Conservation (phyloP, 37 sponge, comb jelly and placozoan species). For the Bolinopsis microptera region DNA sequence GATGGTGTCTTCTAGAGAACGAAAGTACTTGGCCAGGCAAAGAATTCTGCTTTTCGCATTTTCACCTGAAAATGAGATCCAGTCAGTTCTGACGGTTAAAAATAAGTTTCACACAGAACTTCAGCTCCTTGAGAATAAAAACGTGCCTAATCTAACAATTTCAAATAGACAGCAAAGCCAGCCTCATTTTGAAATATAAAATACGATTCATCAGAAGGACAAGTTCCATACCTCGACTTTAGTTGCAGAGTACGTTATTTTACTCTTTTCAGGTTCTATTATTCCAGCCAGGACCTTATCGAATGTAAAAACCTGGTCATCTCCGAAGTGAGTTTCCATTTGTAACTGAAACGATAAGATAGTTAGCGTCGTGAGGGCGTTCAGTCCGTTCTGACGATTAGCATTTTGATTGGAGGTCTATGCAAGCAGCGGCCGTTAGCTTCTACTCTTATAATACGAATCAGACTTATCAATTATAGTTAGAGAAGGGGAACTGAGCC, state of each 20-base stretch:
- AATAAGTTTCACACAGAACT: too few relatives aligned
- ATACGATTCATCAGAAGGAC: too few relatives aligned
- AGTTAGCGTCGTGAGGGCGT: background rate
- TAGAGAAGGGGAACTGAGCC: too few relatives aligned
- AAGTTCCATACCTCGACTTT: slow-evolving; percentile 74
- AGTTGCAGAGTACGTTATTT: slow-evolving; percentile 73
- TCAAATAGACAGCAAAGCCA: too few relatives aligned
- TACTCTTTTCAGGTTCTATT: slow-evolving; percentile 74
- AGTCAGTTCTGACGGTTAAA: too few relatives aligned
- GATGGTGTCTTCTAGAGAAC: background rate
- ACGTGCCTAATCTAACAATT: too few relatives aligned
- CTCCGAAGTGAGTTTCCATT: background rate
- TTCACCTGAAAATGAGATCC: background rate
- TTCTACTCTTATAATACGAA: too few relatives aligned
- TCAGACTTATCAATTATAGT: too few relatives aligned
- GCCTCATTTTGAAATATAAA: too few relatives aligned
- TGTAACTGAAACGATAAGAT: background rate
- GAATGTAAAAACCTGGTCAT: slow-evolving; percentile 13
- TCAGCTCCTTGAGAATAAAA: too few relatives aligned
- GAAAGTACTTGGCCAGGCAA: slow-evolving; percentile 20
- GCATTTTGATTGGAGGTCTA: background rate
- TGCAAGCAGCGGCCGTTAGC: too few relatives aligned
- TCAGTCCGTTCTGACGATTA: background rate
- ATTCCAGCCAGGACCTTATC: slow-evolving; percentile 64
- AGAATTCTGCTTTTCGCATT: slow-evolving; percentile 38